Conservation (phyloP, 2,797 vertebrate species). For the Hyperoplus lanceolatus region DNA sequence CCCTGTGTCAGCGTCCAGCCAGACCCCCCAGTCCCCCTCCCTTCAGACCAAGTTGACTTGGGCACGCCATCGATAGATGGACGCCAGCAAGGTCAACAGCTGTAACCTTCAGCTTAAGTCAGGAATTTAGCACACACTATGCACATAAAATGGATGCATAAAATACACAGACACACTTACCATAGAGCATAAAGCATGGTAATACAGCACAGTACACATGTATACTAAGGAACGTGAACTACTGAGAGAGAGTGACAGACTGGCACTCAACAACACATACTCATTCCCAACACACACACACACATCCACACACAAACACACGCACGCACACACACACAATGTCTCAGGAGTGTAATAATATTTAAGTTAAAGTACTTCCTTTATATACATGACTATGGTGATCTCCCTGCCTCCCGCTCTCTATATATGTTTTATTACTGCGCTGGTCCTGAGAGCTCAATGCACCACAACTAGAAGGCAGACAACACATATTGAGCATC, state of each 20-base stretch:
- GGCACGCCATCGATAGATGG: conserved; percentile 59
- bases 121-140: neutral
- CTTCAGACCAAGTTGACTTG: conserved; percentile 40
- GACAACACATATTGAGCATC: neutral
- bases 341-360: conserved; percentile 64
- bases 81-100: conserved; percentile 66
- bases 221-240: conserved; percentile 30
- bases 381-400: conserved; percentile 13
- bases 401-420: conserved; percentile 8
- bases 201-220: conserved; percentile 11
- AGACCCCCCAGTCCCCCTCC: conserved; percentile 21
- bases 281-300: conserved; percentile 37
- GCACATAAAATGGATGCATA: neutral
- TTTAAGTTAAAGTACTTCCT: conserved; percentile 41
- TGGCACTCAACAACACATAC: neutral
- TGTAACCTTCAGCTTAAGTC: conserved; percentile 57
- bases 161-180: conserved; percentile 40
- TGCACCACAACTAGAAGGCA: neutral
- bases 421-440: neutral
- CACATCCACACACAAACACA: no score
- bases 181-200: conserved; percentile 30
- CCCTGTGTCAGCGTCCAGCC: conserved; percentile 74
- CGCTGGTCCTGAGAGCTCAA: neutral
- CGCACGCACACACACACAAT: conserved; percentile 25
- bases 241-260: conserved; percentile 53